A percentile compares a stretch with the other conserved stretches of the same genome.
Conservation (phyloP, 2,888 invertebrate genomes). For the Gari tellinella region DNA sequence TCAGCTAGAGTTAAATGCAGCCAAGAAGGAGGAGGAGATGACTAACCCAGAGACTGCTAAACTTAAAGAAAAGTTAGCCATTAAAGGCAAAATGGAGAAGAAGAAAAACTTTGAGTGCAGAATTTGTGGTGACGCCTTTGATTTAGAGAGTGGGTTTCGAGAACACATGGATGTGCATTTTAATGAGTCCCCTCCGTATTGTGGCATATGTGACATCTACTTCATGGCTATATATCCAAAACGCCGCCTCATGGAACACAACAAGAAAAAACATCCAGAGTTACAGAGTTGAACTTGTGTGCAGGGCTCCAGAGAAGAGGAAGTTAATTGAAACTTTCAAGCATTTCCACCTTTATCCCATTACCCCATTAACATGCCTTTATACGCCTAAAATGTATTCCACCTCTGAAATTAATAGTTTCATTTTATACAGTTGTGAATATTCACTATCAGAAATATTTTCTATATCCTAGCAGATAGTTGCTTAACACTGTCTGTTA, state of each 20-base stretch:
- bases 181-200: slow-evolving; percentile 53
- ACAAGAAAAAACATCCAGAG: slow-evolving; percentile 54
- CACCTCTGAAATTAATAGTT: too few relatives aligned
- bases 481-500: too few relatives aligned
- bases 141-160: slow-evolving; percentile 28
- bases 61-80: slow-evolving; percentile 37
- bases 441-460: too few relatives aligned
- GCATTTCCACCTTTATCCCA: too few relatives aligned
- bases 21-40: slow-evolving; percentile 30
- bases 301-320: too few relatives aligned
- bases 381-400: too few relatives aligned
- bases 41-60: slow-evolving; percentile 31
- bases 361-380: too few relatives aligned
- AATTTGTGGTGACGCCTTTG: slow-evolving; percentile 44
- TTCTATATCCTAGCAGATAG: too few relatives aligned
- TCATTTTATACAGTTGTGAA: too few relatives aligned
- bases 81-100: slow-evolving; percentile 35
- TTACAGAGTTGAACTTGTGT: slow-evolving; percentile 42
- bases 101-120: slow-evolving; percentile 44
- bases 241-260: slow-evolving; percentile 47
- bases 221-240: slow-evolving; percentile 60
- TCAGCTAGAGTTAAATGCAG: slow-evolving; percentile 50
- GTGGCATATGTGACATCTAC: slow-evolving; percentile 55
- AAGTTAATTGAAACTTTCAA: too few relatives aligned
- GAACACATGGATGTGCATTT: slow-evolving; percentile 52